Percentiles rank a stretch among this genome's conserved stretches.
Conservation (phyloP, 2,888 invertebrate species). For the Melitaea athalia region DNA sequence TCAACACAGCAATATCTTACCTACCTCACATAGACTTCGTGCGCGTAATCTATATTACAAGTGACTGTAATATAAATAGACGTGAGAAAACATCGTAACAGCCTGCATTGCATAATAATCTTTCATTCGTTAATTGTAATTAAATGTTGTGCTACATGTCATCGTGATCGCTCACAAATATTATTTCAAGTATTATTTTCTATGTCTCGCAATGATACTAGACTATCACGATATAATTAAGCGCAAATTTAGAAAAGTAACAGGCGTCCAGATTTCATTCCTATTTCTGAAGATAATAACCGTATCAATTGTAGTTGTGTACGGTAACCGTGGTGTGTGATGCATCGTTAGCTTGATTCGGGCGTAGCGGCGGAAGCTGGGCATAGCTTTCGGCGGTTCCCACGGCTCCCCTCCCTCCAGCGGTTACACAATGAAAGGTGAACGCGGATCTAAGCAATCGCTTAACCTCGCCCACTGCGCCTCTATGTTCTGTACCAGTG, state of each 20-base stretch:
- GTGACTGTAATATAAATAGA: slow-evolving; percentile 4
- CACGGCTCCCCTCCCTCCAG: slow-evolving; percentile 58
- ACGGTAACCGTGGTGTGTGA: slow-evolving; percentile 59
- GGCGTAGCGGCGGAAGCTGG: slow-evolving; percentile 76
- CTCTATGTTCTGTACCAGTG: slow-evolving; percentile 49
- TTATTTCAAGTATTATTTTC: neutral
- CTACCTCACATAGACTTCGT: slow-evolving; percentile 10
- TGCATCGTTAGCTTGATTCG: slow-evolving; percentile 74
- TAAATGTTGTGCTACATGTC: neutral
- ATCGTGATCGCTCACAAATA: neutral
- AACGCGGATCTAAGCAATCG: slow-evolving; percentile 83
- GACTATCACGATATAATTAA: slow-evolving; percentile 18
- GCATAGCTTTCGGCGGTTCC: slow-evolving; percentile 81
- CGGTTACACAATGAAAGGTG: slow-evolving; percentile 81
- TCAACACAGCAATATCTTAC: slow-evolving; percentile 28
- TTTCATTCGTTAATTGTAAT: slow-evolving; percentile 8
- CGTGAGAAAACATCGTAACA: slow-evolving; percentile 10
- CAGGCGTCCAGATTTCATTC: slow-evolving; percentile 58
- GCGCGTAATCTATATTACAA: slow-evolving; percentile 8
- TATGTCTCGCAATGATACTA: too few species aligned
- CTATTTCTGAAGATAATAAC: slow-evolving; percentile 69
- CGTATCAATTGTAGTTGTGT: slow-evolving; percentile 66
- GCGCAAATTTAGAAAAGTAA: slow-evolving; percentile 41
- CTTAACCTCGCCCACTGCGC: slow-evolving; percentile 81
- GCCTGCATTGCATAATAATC: slow-evolving; percentile 8